A percentile compares a stretch with the other conserved stretches of the same genome.
phyloP scores from a whole-genome alignment of 2,113 vertebrate species.

The Python bivittatus region DNA sequence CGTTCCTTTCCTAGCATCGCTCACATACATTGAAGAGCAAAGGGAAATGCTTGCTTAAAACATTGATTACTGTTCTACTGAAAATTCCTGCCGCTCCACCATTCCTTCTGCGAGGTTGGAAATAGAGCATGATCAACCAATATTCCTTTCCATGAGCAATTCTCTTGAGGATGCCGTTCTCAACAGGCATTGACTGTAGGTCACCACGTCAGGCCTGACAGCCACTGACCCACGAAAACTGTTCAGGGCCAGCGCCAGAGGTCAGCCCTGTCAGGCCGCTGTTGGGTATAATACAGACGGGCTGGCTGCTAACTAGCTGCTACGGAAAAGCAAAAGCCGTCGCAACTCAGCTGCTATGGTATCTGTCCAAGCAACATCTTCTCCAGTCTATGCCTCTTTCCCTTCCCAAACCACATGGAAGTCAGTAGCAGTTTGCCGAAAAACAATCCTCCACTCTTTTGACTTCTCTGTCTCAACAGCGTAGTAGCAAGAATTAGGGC shows the following conservation, averaged over 20 bases:
- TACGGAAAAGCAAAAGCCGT: not conserved
- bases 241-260: not conserved
- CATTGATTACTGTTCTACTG: slow-evolving; percentile 37
- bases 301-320: not conserved
- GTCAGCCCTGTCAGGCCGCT: not conserved
- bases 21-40: slow-evolving; percentile 23
- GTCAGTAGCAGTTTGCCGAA: not conserved
- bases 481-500: not conserved
- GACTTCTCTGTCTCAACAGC: not conserved
- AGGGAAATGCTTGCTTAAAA: not conserved
- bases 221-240: not conserved
- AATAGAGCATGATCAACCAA: slow-evolving; percentile 53
- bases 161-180: slow-evolving; percentile 42
- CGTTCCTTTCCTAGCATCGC: not conserved
- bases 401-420: not conserved
- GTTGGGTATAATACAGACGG: not conserved
- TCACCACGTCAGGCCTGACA: not conserved
- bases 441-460: not conserved
- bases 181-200: slow-evolving; percentile 26
- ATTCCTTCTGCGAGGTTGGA: slow-evolving; percentile 49
- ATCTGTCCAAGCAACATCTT: not conserved
- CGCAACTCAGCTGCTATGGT: too few relatives aligned
- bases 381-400: not conserved
- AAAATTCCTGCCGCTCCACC: not conserved
- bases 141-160: slow-evolving; percentile 44